Evolutionary conservation across 2,113 vertebrate genomes (phyloP), one percentile per base, ranked within the genome.

Genomic region (Vireo altiloquus): DNA sequence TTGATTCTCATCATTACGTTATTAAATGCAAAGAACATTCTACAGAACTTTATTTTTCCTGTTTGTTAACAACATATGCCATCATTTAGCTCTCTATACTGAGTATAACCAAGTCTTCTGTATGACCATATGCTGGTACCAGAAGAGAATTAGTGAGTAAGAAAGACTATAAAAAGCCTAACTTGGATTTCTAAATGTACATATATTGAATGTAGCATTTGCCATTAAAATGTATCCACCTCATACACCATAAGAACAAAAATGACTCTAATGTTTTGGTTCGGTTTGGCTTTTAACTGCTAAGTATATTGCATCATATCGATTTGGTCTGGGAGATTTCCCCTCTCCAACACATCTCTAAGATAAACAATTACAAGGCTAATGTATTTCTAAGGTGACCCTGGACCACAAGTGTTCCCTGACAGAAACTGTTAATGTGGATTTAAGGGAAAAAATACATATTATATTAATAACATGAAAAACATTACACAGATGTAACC

Each of bases 261-360:
- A 86, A 37, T 15, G 0, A 40, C 12, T 15, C 13, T 21, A 2
- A 9, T 8, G 44, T 31, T 69, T 82, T 5, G 0, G 10, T 20
- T 80, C 39, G 19, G 28, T 31, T 77, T 50, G 24, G 42, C 52
- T 77, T 92, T 59, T 54, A 70, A 54, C 50, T 83, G 17, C 42
- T 71, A 71, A 44, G 27, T 37, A 31, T 78, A 89, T 59, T 89
- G 56, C 56, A 89, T 33, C 37, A 2, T 47, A 95, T 90, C 31
- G 84, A 96, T 95, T 87, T 52, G 49, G 87, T 95, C 95, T 88
- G 47, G 52, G 54, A 92, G 82, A 77, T 80, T 85, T 94, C 93
- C 75, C 87, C 63, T 89, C 71, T 52, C 50, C 39, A 82, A 72
- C 30, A 50, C 8, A 8, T n/a, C 78, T 76, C 39, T 25, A 63